phyloP scores from a whole-genome alignment of 2,888 invertebrate species.

The Branchipolynoe longqiensis region DNA sequence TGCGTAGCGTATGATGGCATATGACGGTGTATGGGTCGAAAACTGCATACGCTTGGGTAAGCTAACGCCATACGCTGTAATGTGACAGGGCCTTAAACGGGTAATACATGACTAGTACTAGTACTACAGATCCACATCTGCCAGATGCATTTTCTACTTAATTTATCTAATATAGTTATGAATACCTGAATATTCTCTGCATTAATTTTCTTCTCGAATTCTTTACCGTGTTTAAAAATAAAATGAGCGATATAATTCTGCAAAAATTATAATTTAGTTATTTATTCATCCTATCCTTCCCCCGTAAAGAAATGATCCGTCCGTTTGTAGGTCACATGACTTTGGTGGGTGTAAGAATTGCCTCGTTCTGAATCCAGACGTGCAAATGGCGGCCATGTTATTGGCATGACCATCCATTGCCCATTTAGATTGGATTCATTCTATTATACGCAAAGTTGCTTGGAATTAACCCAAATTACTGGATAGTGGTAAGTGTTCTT shows the following conservation, averaged over 20 bases:
- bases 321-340: conserved; percentile 55
- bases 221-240: too few relatives aligned
- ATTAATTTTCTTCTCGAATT: too few relatives aligned
- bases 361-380: conserved; percentile 61
- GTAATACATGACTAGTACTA: too few relatives aligned
- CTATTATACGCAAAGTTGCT: background rate
- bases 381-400: conserved; percentile 64
- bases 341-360: conserved; percentile 61
- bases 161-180: too few relatives aligned
- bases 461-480: conserved; percentile 7
- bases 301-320: background rate
- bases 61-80: too few relatives aligned
- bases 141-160: too few relatives aligned
- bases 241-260: background rate
- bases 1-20: too few relatives aligned
- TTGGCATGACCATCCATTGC: conserved; percentile 21
- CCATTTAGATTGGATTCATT: conserved; percentile 29
- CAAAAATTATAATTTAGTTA: background rate
- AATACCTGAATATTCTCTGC: too few relatives aligned
- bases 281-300: conserved; percentile 26
- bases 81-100: too few relatives aligned
- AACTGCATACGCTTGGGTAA: too few relatives aligned
- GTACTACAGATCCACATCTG: too few relatives aligned
- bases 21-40: too few relatives aligned
- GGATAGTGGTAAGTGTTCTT: conserved; percentile 29